Evolutionary conservation across 2,113 vertebrate genomes (phyloP), one percentile per base, ranked within the genome.

Genomic region (Cryptotis parvus): DNA sequence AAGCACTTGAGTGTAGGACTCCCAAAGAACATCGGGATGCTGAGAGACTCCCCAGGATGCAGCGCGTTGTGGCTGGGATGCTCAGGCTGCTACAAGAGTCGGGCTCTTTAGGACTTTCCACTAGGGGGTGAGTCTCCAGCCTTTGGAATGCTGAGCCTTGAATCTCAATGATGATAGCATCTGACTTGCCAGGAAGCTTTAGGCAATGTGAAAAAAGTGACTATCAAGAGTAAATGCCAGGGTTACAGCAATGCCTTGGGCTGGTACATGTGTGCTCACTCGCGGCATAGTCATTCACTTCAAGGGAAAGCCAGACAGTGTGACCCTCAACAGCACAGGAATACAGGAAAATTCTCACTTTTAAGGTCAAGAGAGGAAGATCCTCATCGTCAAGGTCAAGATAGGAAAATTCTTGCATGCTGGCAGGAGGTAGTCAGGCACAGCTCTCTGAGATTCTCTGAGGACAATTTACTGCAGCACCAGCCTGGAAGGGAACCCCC

Each of bases 1-100:
- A 91, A 90, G 22, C 37, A 49, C 79, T 52, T 69, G 61, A 75
- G 45, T 66, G 88, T 27, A 29, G 29, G 27, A 61, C 75, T 95
- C 61, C 33, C 69, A 31, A 63, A 76, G 15, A 76, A 76, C 29
- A 9, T 1, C 18, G 31, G 75, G 39, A 43, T 14, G 24, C 15
- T 4, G 65, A 31, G 43, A 76, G 49, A n/a, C n/a, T n/a, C n/a
- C n/a, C n/a, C n/a, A n/a, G n/a, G n/a, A n/a, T n/a, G n/a, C n/a
- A n/a, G n/a, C n/a, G n/a, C n/a, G n/a, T n/a, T n/a, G n/a, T n/a
- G n/a, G n/a, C n/a, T n/a, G n/a, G n/a, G n/a, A n/a, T n/a, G n/a
- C n/a, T n/a, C 22, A 2, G 4, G 2, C 45, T 29, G 63, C 43
- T 68, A 3, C 4, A 4, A 1, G 35, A 24, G 9, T 2, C 43